Evolutionary conservation across 2,888 invertebrate species (phyloP).

Genomic region (Gisinianus flammeolus): DNA sequence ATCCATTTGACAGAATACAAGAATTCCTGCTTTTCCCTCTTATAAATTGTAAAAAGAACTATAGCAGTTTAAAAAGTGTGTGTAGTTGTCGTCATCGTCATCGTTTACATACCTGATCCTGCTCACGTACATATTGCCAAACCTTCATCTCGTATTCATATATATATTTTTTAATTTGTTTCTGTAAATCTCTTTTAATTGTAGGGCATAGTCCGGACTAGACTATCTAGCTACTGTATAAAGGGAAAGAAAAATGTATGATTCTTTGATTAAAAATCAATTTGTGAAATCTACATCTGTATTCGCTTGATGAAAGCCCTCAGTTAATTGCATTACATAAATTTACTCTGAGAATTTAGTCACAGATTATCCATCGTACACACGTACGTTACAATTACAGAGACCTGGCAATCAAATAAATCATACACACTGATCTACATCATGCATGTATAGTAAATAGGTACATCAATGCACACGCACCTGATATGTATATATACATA

Average conservation of each 20-base stretch:
- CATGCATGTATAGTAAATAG: neutral
- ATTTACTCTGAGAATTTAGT: neutral
- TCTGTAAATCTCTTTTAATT: too few relatives aligned
- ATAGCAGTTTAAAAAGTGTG: too few relatives aligned
- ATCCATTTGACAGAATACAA: too few relatives aligned
- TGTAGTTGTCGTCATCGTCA: too few relatives aligned
- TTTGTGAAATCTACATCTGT: neutral
- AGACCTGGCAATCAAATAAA: neutral
- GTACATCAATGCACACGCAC: neutral
- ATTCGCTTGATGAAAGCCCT: neutral
- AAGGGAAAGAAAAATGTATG: neutral
- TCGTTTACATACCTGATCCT: too few relatives aligned
- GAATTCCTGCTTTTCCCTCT: too few relatives aligned
- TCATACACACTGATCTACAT: neutral
- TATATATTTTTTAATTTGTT: too few relatives aligned
- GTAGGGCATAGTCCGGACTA: too few relatives aligned
- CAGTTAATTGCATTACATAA: neutral
- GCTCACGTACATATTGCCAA: too few relatives aligned
- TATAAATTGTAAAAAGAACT: too few relatives aligned
- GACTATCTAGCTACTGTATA: neutral
- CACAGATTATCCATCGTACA: neutral
- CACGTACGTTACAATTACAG: neutral
- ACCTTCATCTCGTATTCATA: too few relatives aligned
- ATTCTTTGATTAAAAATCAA: constrained; percentile 11
- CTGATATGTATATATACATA: neutral